phyloP scores from a whole-genome alignment of 2,797 vertebrate species.

The Trachops cirrhosus region DNA sequence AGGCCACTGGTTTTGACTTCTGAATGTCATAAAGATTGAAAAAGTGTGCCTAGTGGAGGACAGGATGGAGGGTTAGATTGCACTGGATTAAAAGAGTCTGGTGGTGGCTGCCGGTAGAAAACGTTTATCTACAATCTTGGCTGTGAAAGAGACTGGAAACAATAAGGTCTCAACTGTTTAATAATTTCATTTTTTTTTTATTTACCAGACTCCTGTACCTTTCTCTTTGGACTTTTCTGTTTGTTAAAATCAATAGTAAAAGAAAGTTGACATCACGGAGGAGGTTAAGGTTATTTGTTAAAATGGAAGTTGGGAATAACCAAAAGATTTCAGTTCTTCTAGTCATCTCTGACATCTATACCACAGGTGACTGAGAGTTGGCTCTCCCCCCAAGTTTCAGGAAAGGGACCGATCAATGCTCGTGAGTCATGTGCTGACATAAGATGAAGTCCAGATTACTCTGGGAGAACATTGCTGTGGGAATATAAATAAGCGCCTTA shows the following conservation, averaged over 20 bases:
- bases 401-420: background rate
- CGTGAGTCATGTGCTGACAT: slow-evolving; percentile 65
- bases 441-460: slow-evolving; percentile 57
- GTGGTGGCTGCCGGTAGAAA: background rate
- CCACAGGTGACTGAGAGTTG: slow-evolving; percentile 37
- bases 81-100: background rate
- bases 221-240: background rate
- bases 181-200: background rate
- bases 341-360: background rate
- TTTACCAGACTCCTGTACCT: background rate
- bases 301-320: background rate
- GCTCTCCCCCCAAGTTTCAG: slow-evolving; percentile 61
- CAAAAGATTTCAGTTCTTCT: background rate
- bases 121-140: background rate
- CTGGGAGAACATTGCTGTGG: slow-evolving; percentile 46
- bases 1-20: background rate
- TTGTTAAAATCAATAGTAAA: background rate
- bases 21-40: background rate
- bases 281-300: background rate
- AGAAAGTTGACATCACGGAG: background rate
- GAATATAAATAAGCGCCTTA: slow-evolving; percentile 63
- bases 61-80: background rate
- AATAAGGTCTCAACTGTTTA: background rate
- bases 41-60: background rate
- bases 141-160: background rate